Percentiles rank a stretch among this genome's conserved stretches.
These are phyloP conservation scores for Atethmia centrago DNA, from an alignment of 2,888 invertebrate genomes.

Conservation along the genomic window DNA sequence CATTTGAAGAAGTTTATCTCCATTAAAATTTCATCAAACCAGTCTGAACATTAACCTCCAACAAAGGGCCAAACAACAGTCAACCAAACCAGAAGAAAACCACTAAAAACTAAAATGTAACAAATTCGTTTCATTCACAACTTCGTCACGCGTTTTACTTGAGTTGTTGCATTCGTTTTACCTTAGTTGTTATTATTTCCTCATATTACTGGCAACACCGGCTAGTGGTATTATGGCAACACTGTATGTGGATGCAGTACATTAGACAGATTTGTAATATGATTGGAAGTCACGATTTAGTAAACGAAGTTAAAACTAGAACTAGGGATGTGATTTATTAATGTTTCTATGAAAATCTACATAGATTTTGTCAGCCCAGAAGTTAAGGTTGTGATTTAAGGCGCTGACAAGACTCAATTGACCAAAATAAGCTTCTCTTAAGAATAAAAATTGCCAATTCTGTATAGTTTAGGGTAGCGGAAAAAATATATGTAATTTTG, in stretches of 20 bases:
- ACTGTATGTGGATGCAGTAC: conserved; percentile 39
- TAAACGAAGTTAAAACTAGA: conserved; percentile 1
- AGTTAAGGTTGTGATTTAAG: no score
- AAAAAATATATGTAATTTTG: no score
- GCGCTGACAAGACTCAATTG: no score
- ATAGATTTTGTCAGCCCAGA: no score
- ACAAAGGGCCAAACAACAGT: conserved; percentile 38
- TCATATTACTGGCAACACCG: conserved; percentile 8
- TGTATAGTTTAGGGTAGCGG: no score
- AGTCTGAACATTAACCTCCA: neutral
- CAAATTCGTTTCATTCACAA: conserved; percentile 35
- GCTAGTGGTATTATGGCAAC: conserved; percentile 7
- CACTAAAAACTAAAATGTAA: conserved; percentile 15
- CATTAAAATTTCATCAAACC: conserved; percentile 17
- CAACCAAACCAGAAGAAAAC: conserved; percentile 13
- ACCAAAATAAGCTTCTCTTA: no score
- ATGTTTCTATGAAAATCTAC: no score
- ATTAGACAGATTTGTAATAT: conserved; percentile 35
- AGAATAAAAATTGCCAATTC: no score
- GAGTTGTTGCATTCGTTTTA: conserved; percentile 31
- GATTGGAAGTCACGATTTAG: conserved; percentile 36
- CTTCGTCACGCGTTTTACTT: conserved; percentile 37
- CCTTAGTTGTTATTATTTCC: conserved; percentile 19
- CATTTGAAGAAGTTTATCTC: neutral
- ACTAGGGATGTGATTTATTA: conserved; percentile 21